Conservation (phyloP, 2,797 vertebrate genomes). For the Salarias fasciatus region DNA sequence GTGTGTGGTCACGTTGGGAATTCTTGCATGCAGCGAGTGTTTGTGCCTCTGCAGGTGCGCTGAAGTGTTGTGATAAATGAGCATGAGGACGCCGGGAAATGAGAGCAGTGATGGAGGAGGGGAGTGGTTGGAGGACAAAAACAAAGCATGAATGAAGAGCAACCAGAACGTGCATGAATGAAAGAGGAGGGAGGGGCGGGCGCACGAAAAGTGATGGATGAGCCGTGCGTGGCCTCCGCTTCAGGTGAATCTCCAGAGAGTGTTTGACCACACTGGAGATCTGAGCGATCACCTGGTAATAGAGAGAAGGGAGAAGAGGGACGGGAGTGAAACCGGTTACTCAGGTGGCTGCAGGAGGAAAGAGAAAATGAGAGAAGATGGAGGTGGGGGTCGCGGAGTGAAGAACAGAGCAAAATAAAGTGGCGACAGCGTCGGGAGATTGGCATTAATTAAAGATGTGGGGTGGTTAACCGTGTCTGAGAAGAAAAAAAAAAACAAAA, state of each 20-base stretch:
- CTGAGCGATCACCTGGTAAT: conserved; percentile 59
- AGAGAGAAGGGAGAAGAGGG: conserved; percentile 41
- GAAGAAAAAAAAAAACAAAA: conserved; percentile 11
- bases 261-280: conserved; percentile 56
- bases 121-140: conserved; percentile 5
- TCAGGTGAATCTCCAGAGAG: conserved; percentile 66
- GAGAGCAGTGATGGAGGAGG: conserved; percentile 10
- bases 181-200: conserved; percentile 17
- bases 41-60: conserved; percentile 42
- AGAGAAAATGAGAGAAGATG: background rate
- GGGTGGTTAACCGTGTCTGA: conserved; percentile 39
- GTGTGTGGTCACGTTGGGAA: conserved; percentile 19
- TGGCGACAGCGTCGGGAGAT: conserved; percentile 39
- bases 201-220: conserved; percentile 67
- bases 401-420: conserved; percentile 22
- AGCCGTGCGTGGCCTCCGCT: conserved; percentile 58
- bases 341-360: conserved; percentile 25
- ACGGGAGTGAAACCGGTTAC: conserved; percentile 29
- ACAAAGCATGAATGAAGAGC: conserved; percentile 56
- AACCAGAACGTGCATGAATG: conserved; percentile 56
- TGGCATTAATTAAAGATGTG: conserved; percentile 57
- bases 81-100: conserved; percentile 42
- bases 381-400: conserved; percentile 3
- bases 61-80: conserved; percentile 59
- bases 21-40: conserved; percentile 32